Percentiles rank a stretch among this genome's conserved stretches.
Conservation (phyloP, 2,113 vertebrate genomes). For the Verasper variegatus region DNA sequence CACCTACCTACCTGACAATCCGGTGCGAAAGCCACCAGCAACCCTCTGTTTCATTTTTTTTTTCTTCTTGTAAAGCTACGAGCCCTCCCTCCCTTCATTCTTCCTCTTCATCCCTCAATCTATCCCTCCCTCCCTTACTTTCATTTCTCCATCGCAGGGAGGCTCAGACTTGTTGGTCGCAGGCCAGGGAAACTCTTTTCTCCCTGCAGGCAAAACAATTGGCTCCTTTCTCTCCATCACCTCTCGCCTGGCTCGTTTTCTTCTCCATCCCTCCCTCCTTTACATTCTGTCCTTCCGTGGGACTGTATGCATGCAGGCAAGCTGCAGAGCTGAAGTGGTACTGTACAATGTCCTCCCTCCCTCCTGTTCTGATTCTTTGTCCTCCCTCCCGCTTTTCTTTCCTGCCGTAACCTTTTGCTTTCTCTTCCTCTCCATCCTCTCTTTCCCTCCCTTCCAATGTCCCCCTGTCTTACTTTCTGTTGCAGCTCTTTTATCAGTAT, state of each 20-base stretch:
- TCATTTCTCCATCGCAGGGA: conserved; percentile 56
- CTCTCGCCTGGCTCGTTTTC: conserved; percentile 52
- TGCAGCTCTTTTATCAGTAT: conserved; percentile 30
- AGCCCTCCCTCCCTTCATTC: conserved; percentile 34
- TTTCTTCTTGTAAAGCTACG: conserved; percentile 16
- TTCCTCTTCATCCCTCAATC: conserved; percentile 42
- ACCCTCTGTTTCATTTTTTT: conserved; percentile 41
- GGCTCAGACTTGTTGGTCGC: conserved; percentile 65
- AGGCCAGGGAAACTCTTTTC: conserved; percentile 72
- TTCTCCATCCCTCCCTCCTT: conserved; percentile 43
- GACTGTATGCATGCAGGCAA: conserved; percentile 31
- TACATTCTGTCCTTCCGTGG: conserved; percentile 34
- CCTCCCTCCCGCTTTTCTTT: neutral
- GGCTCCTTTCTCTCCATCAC: conserved; percentile 63
- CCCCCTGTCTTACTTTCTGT: neutral
- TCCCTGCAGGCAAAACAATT: conserved; percentile 65
- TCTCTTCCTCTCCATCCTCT: neutral
- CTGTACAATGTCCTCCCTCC: neutral
- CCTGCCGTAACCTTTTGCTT: neutral
- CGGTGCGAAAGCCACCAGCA: too few relatives aligned
- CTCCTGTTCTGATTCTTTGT: neutral
- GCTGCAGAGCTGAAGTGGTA: conserved; percentile 23
- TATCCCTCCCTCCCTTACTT: conserved; percentile 45
- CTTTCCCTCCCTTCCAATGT: too few relatives aligned
- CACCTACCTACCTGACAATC: too few relatives aligned